Base-by-base conservation (phyloP, 2,113 vertebrate species). In the Galemys pyrenaicus region DNA sequence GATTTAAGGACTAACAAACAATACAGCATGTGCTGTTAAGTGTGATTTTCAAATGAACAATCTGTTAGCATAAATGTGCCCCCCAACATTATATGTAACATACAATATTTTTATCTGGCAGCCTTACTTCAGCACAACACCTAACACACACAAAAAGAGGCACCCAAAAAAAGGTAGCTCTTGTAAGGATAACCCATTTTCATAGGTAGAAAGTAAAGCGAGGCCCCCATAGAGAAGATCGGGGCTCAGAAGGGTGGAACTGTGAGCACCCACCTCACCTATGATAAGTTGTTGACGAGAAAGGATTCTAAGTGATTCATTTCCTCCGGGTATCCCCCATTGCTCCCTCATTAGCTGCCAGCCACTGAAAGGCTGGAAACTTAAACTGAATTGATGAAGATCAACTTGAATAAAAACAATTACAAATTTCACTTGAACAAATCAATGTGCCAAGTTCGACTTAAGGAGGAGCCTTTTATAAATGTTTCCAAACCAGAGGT, bases 31-130 rank as follows among this genome's bases (percentile, higher is more conserved):
- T 17, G 28, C 35, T 49, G 22, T 67, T 78, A 82, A 51, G 77
- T 65, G 37, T 89, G 74, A 89, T 87, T 62, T 93, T 94, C 41
- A 81, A 30, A 89, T 67, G 51, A 94, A 70, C 17, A 71, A 73
- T 9, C 37, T 81, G 90, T 70, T 73, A 30, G 19, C 26, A 2
- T 70, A 75, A 77, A 24, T 39, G 46, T 78, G 46, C 37, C 41
- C 44, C 44, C 67, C 30, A 68, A 16, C 30, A 46, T 17, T 54
- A n/a, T 19, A 30, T 65, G 44, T 28, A 39, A 78, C n/a, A 60
- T 0, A 82, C 4, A 65, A 20, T 73, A 64, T 8, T 68, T 93
- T 86, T 89, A 82, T 44, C 35, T 7, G 37, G 20, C 26, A 95
- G 17, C 24, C 13, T 75, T 37, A 17, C 32, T 67, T 44, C 10